phyloP scores from a whole-genome alignment of 2,113 vertebrate species.

The Panthera tigris region DNA sequence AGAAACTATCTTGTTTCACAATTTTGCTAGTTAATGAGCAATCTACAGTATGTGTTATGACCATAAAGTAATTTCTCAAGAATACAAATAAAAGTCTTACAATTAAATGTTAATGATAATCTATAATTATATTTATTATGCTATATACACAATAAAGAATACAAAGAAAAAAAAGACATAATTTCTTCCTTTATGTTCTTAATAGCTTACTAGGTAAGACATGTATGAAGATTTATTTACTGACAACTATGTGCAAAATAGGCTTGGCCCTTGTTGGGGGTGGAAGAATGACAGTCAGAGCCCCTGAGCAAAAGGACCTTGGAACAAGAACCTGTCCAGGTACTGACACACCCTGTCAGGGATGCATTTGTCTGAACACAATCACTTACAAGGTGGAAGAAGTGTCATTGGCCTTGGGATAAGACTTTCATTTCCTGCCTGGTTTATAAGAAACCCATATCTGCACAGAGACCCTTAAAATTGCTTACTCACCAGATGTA shows the following conservation, averaged over 20 bases:
- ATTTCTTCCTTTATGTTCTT: constrained; percentile 26
- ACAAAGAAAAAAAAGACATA: neutral
- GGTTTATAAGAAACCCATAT: neutral
- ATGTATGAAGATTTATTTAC: neutral
- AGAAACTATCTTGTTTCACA: neutral
- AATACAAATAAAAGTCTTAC: neutral
- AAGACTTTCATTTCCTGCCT: neutral
- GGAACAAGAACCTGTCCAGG: neutral
- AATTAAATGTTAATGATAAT: neutral
- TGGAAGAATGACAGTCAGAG: neutral
- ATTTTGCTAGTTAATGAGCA: neutral
- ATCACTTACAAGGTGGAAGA: neutral
- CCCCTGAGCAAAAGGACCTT: neutral
- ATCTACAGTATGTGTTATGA: neutral
- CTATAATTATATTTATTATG: neutral
- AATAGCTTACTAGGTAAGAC: neutral
- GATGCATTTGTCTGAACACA: neutral
- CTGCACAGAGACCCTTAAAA: neutral
- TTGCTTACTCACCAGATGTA: neutral
- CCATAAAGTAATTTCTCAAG: neutral
- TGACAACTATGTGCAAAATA: neutral
- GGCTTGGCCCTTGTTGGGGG: neutral
- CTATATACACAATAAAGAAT: neutral
- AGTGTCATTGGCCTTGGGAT: neutral
- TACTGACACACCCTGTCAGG: neutral